phyloP scores from a whole-genome alignment of 2,888 invertebrate genomes.

The Keiferia lycopersicella region DNA sequence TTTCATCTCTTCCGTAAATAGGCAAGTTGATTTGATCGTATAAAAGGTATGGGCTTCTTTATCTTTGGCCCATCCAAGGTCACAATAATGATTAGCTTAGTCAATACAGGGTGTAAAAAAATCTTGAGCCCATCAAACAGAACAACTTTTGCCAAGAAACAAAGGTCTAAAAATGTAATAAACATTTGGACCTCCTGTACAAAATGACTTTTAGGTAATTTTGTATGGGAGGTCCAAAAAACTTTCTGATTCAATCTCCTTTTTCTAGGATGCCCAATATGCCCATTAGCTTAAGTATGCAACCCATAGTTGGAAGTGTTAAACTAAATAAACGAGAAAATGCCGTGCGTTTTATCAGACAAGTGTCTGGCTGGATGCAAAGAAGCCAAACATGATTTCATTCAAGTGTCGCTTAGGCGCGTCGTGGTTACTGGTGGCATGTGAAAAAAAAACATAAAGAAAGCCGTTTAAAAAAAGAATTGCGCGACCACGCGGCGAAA shows the following conservation, averaged over 20 bases:
- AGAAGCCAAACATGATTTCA: constrained; percentile 21
- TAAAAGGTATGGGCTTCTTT: neutral
- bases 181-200: too few species aligned
- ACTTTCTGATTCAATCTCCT: too few species aligned
- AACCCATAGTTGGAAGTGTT: neutral
- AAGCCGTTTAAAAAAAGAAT: constrained; percentile 33
- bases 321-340: neutral
- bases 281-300: neutral
- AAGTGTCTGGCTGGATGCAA: constrained; percentile 18
- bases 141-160: neutral
- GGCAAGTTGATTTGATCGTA: neutral
- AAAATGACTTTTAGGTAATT: too few species aligned
- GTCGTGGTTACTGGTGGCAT: neutral
- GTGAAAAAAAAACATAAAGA: constrained; percentile 23
- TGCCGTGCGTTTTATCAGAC: neutral
- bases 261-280: neutral
- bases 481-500: constrained; percentile 31
- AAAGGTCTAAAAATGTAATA: too few species aligned
- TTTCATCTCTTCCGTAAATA: constrained; percentile 24
- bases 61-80: neutral
- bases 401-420: constrained; percentile 19
- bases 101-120: too few species aligned
- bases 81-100: neutral
- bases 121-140: too few species aligned
- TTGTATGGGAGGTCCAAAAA: too few species aligned